phyloP scores from a whole-genome alignment of 2,113 vertebrate species.

The Cnemophilus loriae region DNA sequence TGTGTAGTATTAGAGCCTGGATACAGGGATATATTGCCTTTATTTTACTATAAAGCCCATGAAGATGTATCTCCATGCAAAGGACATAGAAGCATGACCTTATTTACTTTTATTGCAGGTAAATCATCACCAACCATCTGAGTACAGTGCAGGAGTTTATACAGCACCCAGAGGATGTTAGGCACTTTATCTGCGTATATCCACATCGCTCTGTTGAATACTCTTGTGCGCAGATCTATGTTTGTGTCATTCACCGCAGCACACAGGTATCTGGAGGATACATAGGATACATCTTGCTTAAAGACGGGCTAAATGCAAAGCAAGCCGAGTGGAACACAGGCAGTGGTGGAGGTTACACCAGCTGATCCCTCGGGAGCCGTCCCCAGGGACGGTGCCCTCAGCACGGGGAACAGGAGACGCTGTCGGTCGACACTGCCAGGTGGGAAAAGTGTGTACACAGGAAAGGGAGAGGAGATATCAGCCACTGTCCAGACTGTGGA shows the following conservation, averaged over 20 bases:
- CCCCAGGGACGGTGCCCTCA: neutral
- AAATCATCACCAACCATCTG: neutral
- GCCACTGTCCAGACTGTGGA: neutral
- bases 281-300: neutral
- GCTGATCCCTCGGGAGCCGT: rapidly evolving
- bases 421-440: rapidly evolving
- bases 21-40: neutral
- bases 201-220: neutral
- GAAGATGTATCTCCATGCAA: neutral
- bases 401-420: neutral
- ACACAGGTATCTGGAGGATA: neutral
- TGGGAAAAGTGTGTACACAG: neutral
- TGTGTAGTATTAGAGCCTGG: neutral
- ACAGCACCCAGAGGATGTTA: neutral
- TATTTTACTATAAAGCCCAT: neutral
- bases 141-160: neutral
- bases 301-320: neutral
- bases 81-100: neutral
- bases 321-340: neutral
- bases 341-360: neutral
- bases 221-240: neutral
- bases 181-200: neutral
- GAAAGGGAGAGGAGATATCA: neutral
- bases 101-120: neutral
- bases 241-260: neutral